Evolutionary conservation across 2,113 vertebrate species (phyloP).

Genomic region (Ibidorhyncha struthersii): DNA sequence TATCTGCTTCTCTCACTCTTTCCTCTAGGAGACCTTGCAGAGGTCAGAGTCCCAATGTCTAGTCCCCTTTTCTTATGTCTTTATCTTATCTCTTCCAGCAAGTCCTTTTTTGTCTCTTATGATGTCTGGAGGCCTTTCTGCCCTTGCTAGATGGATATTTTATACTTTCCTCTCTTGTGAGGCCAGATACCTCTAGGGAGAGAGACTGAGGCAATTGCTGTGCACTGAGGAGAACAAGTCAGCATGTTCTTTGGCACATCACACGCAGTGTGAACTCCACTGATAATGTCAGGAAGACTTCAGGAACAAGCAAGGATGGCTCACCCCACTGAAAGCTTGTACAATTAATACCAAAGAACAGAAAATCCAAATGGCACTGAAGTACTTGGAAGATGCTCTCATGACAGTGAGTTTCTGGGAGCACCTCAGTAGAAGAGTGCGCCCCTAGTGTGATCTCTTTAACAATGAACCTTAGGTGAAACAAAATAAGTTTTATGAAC

Average conservation of each 20-base stretch:
- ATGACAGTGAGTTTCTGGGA: background rate
- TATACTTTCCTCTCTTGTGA: background rate
- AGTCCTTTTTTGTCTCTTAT: background rate
- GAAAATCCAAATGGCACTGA: background rate
- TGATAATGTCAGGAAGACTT: background rate
- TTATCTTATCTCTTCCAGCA: background rate
- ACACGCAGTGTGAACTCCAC: accelerated
- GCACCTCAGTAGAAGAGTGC: accelerated
- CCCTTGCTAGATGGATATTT: background rate
- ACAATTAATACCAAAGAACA: background rate
- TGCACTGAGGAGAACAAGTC: background rate
- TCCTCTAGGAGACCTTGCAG: background rate
- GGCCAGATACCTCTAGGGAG: background rate
- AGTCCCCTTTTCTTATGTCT: background rate
- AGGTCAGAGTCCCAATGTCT: background rate
- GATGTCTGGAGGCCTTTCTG: background rate
- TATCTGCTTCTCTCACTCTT: background rate
- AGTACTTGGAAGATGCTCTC: background rate
- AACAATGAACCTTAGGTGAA: background rate
- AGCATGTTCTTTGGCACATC: background rate
- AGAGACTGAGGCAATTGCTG: background rate
- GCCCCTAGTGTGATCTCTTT: accelerated
- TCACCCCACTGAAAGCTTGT: background rate
- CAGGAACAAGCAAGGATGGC: background rate
- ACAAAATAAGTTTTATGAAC: background rate